These are phyloP conservation scores for Enteromius radiatus DNA, from an alignment of 2,797 vertebrate species.

Conservation along the genomic window DNA sequence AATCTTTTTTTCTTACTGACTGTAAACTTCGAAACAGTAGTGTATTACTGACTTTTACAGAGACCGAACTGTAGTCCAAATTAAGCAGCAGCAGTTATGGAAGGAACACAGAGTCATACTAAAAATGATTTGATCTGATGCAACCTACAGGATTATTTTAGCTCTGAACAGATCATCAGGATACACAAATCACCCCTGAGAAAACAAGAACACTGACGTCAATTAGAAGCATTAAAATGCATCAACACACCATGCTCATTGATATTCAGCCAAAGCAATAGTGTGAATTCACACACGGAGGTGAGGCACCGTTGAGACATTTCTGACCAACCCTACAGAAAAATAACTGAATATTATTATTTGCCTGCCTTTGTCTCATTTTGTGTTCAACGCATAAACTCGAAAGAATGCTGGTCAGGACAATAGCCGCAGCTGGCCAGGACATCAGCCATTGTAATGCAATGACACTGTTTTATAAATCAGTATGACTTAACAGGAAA, in stretches of 20 bases:
- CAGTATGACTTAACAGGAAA: constrained; percentile 25
- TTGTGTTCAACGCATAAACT: not conserved
- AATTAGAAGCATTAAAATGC: constrained; percentile 8
- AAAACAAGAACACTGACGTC: not conserved
- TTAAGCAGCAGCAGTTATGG: not conserved
- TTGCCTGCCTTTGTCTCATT: constrained; percentile 15
- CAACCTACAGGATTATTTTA: constrained; percentile 7
- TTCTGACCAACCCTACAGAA: not conserved
- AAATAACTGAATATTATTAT: not conserved
- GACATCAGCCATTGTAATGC: constrained; percentile 42
- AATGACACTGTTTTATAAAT: constrained; percentile 43
- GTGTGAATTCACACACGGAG: not conserved
- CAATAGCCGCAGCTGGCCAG: constrained; percentile 47
- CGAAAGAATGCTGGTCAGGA: constrained; percentile 19
- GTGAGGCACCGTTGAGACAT: not conserved
- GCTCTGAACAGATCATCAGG: not conserved
- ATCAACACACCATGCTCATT: not conserved
- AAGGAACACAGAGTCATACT: not conserved
- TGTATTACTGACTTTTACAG: not conserved
- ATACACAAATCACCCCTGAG: not conserved
- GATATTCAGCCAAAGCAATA: constrained; percentile 6
- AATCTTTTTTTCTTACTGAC: not conserved
- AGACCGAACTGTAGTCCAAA: not conserved
- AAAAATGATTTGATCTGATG: not conserved
- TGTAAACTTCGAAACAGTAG: not conserved